Base-by-base conservation (phyloP, 2,888 invertebrate genomes). In the Macropis europaea region DNA sequence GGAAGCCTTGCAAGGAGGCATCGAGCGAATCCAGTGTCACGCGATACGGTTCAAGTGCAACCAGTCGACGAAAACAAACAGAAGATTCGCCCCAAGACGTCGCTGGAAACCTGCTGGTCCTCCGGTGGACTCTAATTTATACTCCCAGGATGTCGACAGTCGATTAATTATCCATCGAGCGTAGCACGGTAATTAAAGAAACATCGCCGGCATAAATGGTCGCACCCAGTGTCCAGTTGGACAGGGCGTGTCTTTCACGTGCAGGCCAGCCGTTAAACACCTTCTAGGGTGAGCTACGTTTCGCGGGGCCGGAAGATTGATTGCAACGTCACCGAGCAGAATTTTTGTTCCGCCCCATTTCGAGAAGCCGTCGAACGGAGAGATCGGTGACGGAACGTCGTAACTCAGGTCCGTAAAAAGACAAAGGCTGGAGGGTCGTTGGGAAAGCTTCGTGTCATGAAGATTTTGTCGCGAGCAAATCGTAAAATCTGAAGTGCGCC, bases 231-330 rank as follows among this genome's bases (percentile, higher is more conserved):
- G 42, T 48, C 15, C 32, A 47, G n/a, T 53, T 42, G 5, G n/a
- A 28, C 15, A 73, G 74, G 77, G 77, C 52, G 78, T 68, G 75
- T 59, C 78, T 61, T 69, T 74, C 54, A 62, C 61, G 67, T 59
- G 74, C 53, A 19, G 15, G 3, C 48, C 43, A 62, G 69, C 61
- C 59, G 17, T 73, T 76, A 79, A 63, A 24, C 24, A 45, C 9
- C 22, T 3, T 42, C 30, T 13, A 15, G n/a, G 11, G 28, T 19
- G 11, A 17, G 28, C 13, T 32, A 7, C 17, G 4, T n/a, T 24
- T n/a, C 11, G 22, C 43, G 53, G 63, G 3, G 7, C 30, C 3
- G 24, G 19, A 1, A 36, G 68, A 69, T 57, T 13, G 69, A 68
- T 69, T 15, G 7, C 30, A 0, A 30, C 15, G 36, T 42, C 22